Conservation (phyloP, 2,888 invertebrate species). For the Helicoverpa assulta region DNA sequence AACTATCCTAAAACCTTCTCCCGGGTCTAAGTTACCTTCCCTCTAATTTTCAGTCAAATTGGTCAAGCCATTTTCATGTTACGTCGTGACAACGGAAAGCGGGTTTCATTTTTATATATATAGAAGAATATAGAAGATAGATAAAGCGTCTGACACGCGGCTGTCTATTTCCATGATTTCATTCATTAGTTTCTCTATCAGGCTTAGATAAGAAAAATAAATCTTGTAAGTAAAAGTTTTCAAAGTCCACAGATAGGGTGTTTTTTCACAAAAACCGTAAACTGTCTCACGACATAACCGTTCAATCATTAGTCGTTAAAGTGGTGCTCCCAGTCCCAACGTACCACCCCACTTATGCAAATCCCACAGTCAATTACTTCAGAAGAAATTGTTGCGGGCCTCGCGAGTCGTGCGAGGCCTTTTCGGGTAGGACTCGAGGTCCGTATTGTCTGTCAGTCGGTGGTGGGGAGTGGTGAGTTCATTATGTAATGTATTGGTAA, state of each 20-base stretch:
- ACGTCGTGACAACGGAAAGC: too few species aligned
- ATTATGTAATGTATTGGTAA: conserved; percentile 32
- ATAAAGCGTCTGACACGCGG: too few species aligned
- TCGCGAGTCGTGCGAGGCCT: conserved; percentile 78
- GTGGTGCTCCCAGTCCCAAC: conserved; percentile 47
- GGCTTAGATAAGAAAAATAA: too few species aligned
- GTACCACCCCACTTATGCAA: conserved; percentile 78
- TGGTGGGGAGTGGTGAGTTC: conserved; percentile 45
- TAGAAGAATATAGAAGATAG: too few species aligned
- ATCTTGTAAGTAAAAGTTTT: too few species aligned
- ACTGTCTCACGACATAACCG: conserved; percentile 21
- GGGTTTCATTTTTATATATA: too few species aligned
- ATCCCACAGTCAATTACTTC: conserved; percentile 83
- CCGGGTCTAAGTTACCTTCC: too few species aligned
- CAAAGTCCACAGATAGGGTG: too few species aligned
- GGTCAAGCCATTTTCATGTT: too few species aligned
- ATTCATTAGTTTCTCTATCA: not conserved
- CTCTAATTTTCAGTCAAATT: too few species aligned
- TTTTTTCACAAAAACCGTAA: not conserved
- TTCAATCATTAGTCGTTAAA: conserved; percentile 48
- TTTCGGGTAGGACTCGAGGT: conserved; percentile 77
- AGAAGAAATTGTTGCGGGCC: conserved; percentile 80
- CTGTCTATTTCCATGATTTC: too few species aligned
- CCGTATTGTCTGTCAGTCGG: conserved; percentile 76
- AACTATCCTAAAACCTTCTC: too few species aligned